Evolutionary conservation across 2,113 vertebrate species (phyloP).

Genomic region (Microcebus lehilahytsara): DNA sequence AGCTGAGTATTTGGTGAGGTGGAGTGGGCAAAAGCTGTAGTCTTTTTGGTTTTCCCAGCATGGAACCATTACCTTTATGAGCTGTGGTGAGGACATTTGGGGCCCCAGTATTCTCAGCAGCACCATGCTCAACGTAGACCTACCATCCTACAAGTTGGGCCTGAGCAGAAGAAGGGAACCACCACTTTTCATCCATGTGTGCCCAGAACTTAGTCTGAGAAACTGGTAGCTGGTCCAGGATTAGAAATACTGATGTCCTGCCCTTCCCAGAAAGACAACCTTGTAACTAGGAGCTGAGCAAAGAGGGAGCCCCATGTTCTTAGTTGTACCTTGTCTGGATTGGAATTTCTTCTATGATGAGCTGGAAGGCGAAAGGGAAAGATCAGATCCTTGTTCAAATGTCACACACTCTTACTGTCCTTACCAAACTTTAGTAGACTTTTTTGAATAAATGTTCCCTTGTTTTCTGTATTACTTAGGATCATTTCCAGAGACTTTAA

Average conservation of each 20-base stretch:
- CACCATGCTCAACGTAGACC: background rate
- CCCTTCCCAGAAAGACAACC: background rate
- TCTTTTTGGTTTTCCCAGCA: background rate
- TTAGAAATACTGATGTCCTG: background rate
- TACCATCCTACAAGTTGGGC: background rate
- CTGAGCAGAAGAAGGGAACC: background rate
- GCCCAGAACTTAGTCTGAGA: background rate
- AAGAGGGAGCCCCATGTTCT: background rate
- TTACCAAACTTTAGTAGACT: background rate
- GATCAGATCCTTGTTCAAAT: background rate
- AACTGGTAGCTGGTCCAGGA: background rate
- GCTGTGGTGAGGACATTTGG: rapidly evolving
- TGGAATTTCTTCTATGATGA: background rate
- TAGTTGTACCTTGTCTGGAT: background rate
- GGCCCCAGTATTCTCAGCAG: background rate
- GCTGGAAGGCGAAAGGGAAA: background rate
- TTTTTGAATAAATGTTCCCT: background rate
- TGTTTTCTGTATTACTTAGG: background rate
- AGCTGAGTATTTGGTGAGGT: background rate
- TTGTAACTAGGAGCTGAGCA: background rate
- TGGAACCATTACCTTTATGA: background rate
- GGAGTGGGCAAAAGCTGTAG: background rate
- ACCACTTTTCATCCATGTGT: background rate
- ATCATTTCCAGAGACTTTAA: background rate
- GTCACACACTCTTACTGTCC: background rate